phyloP scores from a whole-genome alignment of 2,113 vertebrate genomes.

The Buteo buteo region DNA sequence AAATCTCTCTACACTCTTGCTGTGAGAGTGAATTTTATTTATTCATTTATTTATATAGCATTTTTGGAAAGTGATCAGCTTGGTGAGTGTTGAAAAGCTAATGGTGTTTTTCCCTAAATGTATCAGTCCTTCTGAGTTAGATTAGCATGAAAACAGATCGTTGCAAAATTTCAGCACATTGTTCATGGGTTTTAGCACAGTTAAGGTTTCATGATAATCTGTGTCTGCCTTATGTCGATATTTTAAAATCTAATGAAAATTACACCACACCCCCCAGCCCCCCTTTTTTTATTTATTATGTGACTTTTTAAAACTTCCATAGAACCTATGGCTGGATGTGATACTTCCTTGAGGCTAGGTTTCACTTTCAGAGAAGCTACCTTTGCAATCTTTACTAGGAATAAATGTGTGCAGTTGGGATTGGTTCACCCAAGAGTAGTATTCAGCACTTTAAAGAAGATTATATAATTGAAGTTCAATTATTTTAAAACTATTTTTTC shows the following conservation, averaged over 20 bases:
- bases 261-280: rapidly evolving
- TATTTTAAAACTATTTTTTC: neutral
- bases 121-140: neutral
- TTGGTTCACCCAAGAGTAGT: neutral
- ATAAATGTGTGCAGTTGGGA: neutral
- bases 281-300: neutral
- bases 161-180: neutral
- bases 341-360: neutral
- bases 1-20: neutral
- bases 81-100: neutral
- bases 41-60: neutral
- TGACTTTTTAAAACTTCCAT: neutral
- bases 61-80: neutral
- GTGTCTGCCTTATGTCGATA: neutral
- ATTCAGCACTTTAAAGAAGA: neutral
- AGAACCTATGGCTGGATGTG: neutral
- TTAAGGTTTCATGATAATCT: neutral
- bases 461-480: neutral
- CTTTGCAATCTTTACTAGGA: neutral
- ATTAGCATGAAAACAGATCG: neutral
- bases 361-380: neutral
- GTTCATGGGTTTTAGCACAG: neutral
- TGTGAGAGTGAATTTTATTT: neutral
- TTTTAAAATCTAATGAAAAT: neutral
- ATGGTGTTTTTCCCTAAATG: neutral